phyloP scores from a whole-genome alignment of 2,113 vertebrate genomes.

The Poecile atricapillus region DNA sequence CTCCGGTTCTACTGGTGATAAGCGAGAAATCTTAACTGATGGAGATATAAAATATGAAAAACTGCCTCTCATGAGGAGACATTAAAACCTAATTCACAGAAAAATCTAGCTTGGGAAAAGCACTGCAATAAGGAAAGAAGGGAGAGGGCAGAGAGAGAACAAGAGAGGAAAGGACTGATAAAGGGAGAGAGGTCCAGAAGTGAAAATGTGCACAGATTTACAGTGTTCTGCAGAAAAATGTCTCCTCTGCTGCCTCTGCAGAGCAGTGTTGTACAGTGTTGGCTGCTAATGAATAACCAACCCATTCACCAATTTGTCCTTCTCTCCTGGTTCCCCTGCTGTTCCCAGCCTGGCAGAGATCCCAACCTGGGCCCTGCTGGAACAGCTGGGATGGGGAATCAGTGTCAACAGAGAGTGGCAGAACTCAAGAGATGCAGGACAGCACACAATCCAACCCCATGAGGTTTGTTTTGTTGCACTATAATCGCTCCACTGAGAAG shows the following conservation, averaged over 20 bases:
- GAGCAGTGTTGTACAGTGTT: not conserved
- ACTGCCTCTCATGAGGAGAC: not conserved
- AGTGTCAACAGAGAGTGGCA: rapidly evolving
- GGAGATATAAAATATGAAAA: slow-evolving; percentile 41
- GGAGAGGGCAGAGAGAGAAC: not conserved
- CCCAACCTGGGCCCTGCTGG: not conserved
- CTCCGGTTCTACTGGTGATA: slow-evolving; percentile 13
- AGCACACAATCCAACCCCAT: rapidly evolving
- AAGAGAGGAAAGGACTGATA: not conserved
- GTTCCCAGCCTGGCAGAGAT: not conserved
- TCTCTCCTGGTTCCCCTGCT: rapidly evolving
- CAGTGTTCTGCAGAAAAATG: not conserved
- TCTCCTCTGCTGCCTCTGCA: not conserved
- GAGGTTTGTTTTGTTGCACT: not conserved
- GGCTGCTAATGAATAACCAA: not conserved
- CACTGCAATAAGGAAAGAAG: not conserved
- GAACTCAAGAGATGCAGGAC: not conserved
- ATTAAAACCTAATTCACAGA: slow-evolving; percentile 35
- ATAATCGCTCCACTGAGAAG: not conserved
- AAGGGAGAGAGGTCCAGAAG: not conserved
- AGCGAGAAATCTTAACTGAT: slow-evolving; percentile 33
- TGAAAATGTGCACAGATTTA: not conserved
- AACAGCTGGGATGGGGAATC: not conserved
- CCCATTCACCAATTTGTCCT: no score
- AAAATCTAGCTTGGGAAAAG: not conserved